Percentiles rank a stretch among this genome's conserved stretches.
Conservation (phyloP, 2,888 invertebrate species). For the Drosophila maculinotata region DNA sequence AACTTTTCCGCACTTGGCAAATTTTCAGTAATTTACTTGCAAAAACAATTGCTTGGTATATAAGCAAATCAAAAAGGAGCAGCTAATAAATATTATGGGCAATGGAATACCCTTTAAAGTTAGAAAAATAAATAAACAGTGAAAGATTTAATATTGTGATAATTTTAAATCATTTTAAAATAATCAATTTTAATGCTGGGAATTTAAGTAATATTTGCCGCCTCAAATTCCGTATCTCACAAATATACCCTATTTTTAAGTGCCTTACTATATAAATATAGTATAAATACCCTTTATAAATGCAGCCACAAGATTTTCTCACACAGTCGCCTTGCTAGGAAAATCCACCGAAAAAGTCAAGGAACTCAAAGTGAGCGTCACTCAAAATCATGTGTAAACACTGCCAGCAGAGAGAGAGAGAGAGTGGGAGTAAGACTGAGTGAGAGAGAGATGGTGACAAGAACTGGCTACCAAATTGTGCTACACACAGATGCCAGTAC, state of each 20-base stretch:
- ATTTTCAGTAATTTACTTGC: constrained; percentile 73
- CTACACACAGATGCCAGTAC: constrained; percentile 32
- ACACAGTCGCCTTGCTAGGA: constrained; percentile 19
- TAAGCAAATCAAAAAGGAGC: constrained; percentile 30
- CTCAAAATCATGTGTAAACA: constrained; percentile 71
- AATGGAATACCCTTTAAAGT: constrained; percentile 14
- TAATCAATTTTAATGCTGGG: too few species aligned
- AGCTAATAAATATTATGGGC: not conserved
- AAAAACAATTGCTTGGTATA: constrained; percentile 56
- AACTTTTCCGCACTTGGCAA: constrained; percentile 74
- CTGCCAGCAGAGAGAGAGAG: constrained; percentile 8
- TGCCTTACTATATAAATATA: too few species aligned
- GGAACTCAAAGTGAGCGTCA: constrained; percentile 72
- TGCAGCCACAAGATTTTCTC: not conserved
- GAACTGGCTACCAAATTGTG: constrained; percentile 29
- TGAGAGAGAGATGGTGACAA: constrained; percentile 19
- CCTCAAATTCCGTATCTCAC: too few species aligned
- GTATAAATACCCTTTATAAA: too few species aligned
- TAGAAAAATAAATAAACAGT: not conserved
- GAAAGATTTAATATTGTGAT: not conserved
- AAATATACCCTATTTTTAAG: too few species aligned
- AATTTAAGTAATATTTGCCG: too few species aligned
- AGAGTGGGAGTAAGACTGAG: too few species aligned
- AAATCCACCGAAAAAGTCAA: constrained; percentile 68
- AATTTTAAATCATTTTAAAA: too few species aligned